Base-by-base conservation (phyloP, 1,140 invertebrate genomes). In the Cydia pomonella region DNA sequence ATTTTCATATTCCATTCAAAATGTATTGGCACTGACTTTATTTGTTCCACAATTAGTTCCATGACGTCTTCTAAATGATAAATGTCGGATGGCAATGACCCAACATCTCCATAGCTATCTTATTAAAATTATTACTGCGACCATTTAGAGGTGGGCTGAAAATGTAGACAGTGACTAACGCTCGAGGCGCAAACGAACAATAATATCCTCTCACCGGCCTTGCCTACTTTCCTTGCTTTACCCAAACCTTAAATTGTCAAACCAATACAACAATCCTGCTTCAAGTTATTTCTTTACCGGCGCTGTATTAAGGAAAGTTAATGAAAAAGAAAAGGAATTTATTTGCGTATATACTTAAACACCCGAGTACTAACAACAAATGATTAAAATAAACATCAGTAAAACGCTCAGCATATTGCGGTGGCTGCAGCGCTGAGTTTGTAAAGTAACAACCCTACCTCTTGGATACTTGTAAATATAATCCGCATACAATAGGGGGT, bases 41-140 rank as follows among this genome's bases (percentile, higher is more conserved):
- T 59, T 59, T 23, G 21, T 59, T 59, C 53, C 21, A 59, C 9
- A 59, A 23, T 59, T 59, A 59, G 21, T 23, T 59, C 9, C n/a
- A 23, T 59, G 53, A 59, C 53, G 53, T 59, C 21, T 10, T 59
- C 18, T 59, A 59, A 23, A 59, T 59, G 53, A 59, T 59, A 59
- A 23, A 59, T 59, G 7, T 6, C 53, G 18, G 23, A 59, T 59
- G 53, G 53, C 53, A 59, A 59, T 59, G 53, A 59, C 53, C 53
- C 53, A 59, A 59, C 53, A 10, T 59, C 53, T 59, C 53, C 53
- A 59, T 23, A 59, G 53, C 21, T 23, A n/a, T n/a, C n/a, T 23
- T 59, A 59, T 59, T 59, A 23, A 59, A 59, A 23, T 59, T 21
- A 23, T 59, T 23, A 9, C 53, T 10, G 53, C 53, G n/a, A 10